Conservation (phyloP, 2,888 invertebrate genomes). For the Leptopilina syphax region DNA sequence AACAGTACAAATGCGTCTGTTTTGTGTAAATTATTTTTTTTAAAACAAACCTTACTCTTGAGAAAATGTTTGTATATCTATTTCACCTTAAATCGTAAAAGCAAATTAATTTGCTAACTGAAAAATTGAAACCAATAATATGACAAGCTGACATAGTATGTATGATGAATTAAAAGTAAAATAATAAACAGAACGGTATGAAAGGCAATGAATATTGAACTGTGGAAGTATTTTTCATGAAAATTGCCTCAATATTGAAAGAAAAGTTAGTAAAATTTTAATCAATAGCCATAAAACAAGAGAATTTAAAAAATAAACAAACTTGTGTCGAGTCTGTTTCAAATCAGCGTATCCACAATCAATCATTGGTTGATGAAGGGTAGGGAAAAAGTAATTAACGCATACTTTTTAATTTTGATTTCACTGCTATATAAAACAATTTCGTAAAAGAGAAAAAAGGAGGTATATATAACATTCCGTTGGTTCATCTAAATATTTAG, state of each 20-base stretch:
- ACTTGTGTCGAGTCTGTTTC: not conserved
- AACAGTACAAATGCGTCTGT: not conserved
- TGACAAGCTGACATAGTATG: not conserved
- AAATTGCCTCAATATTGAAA: not conserved
- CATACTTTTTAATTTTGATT: conserved; percentile 3
- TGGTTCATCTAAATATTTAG: too few species aligned
- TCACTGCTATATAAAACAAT: not conserved
- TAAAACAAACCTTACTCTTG: not conserved
- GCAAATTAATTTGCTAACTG: not conserved
- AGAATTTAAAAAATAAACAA: conserved; percentile 16
- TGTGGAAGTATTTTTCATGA: not conserved
- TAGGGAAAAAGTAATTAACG: conserved; percentile 27
- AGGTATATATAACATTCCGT: not conserved
- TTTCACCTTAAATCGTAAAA: not conserved
- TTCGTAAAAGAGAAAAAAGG: not conserved
- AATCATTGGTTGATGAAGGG: conserved; percentile 7
- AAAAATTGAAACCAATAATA: not conserved
- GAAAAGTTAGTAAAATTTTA: conserved; percentile 1
- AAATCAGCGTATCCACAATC: conserved; percentile 14
- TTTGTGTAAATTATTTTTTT: not conserved
- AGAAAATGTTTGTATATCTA: not conserved
- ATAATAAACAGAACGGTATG: not conserved
- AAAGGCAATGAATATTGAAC: not conserved
- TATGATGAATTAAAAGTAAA: conserved; percentile 2
- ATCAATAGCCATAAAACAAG: conserved; percentile 14